Conservation (phyloP, 1,140 invertebrate species). For the Saccostrea cuccullata region DNA sequence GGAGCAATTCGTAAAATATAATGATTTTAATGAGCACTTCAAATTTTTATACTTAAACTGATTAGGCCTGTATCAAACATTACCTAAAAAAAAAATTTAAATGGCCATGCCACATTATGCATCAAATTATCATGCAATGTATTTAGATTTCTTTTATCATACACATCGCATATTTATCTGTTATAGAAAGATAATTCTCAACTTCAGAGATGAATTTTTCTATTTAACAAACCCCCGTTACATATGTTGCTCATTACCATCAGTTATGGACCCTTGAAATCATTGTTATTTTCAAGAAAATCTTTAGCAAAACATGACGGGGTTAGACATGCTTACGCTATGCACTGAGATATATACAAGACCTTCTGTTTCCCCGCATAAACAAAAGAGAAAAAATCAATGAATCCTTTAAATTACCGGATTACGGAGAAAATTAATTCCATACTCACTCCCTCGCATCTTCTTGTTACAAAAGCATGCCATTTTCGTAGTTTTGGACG, state of each 20-base stretch:
- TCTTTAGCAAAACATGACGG: background rate
- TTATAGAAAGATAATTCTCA: no score
- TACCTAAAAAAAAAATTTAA: no score
- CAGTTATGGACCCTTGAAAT: background rate
- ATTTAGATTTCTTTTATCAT: no score
- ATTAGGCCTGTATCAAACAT: no score
- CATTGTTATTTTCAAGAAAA: background rate
- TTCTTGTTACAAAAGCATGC: background rate
- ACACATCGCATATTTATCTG: no score
- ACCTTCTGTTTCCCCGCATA: background rate
- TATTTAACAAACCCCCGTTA: background rate
- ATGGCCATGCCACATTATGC: no score
- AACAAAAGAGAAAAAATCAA: conserved; percentile 33
- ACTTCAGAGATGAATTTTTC: no score
- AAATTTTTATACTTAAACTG: no score
- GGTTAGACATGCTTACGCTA: background rate
- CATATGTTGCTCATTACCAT: background rate
- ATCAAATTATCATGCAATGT: no score
- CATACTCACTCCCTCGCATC: background rate
- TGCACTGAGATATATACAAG: background rate
- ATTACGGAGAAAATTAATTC: background rate
- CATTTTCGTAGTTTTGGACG: conserved; percentile 17
- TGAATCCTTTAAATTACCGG: conserved; percentile 14
- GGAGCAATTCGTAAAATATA: no score
- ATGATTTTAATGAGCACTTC: no score